Percentiles rank a stretch among this genome's conserved stretches.
phyloP scores from a whole-genome alignment of 2,888 invertebrate species.

The Leptinotarsa peninsularis region DNA sequence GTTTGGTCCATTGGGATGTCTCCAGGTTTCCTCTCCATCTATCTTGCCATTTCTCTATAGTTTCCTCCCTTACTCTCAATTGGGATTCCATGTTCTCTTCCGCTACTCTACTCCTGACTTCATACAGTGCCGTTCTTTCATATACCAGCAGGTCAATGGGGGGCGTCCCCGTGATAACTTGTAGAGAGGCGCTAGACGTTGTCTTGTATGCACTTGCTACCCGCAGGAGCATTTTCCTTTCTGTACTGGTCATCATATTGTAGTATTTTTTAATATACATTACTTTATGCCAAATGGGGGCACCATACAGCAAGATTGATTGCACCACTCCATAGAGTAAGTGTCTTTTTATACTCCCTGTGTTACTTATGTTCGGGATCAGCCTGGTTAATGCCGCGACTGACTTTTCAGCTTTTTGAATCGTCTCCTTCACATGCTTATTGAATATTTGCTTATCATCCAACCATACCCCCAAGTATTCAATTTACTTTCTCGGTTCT shows the following conservation, averaged over 20 bases:
- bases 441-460: background rate
- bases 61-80: slow-evolving; percentile 8
- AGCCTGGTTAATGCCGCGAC: background rate
- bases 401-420: background rate
- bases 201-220: slow-evolving; percentile 21
- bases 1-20: slow-evolving; percentile 24
- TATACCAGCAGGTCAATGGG: slow-evolving; percentile 18
- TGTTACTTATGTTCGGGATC: background rate
- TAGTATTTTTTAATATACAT: slow-evolving; percentile 21
- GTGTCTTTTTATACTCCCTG: background rate
- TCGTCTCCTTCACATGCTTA: background rate
- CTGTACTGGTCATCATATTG: slow-evolving; percentile 20
- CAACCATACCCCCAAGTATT: background rate
- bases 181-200: slow-evolving; percentile 13
- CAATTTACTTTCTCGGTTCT: slow-evolving; percentile 1
- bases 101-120: background rate
- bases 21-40: slow-evolving; percentile 7
- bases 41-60: slow-evolving; percentile 14
- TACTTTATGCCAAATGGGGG: slow-evolving; percentile 25
- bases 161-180: slow-evolving; percentile 2
- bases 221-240: slow-evolving; percentile 22
- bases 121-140: slow-evolving; percentile 16
- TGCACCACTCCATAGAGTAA: slow-evolving; percentile 21
- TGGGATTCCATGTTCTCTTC: background rate
- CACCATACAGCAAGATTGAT: slow-evolving; percentile 29